A percentile compares a stretch with the other conserved stretches of the same genome.
Evolutionary conservation across 1,140 invertebrate genomes (phyloP).

Genomic region (Meloidogyne exigua): DNA sequence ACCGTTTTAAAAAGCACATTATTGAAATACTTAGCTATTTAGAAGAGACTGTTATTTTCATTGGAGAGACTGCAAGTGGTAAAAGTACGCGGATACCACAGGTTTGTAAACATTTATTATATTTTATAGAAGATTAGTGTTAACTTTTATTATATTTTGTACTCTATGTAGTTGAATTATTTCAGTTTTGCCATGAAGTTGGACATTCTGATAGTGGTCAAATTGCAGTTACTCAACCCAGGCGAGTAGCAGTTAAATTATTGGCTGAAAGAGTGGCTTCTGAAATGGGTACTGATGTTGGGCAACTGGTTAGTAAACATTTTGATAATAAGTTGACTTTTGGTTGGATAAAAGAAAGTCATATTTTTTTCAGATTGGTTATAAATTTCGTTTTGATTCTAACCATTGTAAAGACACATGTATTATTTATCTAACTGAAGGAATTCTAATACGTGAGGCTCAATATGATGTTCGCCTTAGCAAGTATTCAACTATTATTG

Average conservation of each 20-base stretch:
- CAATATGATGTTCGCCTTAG: slow-evolving; percentile 69
- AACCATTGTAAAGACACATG: slow-evolving; percentile 74
- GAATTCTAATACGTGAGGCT: slow-evolving; percentile 86
- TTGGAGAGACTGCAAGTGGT: slow-evolving; percentile 45
- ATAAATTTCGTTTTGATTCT: slow-evolving; percentile 89
- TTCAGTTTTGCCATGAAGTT: slow-evolving; percentile 78
- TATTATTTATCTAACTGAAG: slow-evolving; percentile 85
- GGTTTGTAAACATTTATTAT: slow-evolving; percentile 13
- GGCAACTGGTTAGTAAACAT: slow-evolving; percentile 20
- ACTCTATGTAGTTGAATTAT: background rate
- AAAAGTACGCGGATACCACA: slow-evolving; percentile 66
- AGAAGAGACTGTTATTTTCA: slow-evolving; percentile 22
- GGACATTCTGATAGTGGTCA: slow-evolving; percentile 36
- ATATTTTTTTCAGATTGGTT: slow-evolving; percentile 72
- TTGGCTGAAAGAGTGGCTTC: slow-evolving; percentile 81
- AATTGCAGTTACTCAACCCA: slow-evolving; percentile 87
- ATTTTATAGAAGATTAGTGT: too few species aligned
- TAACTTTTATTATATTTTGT: too few species aligned
- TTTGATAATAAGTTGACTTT: background rate
- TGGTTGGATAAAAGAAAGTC: background rate
- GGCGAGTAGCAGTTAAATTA: slow-evolving; percentile 89
- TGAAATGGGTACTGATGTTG: slow-evolving; percentile 72
- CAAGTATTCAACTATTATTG: slow-evolving; percentile 79
- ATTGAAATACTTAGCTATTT: slow-evolving; percentile 4
- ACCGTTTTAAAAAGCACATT: slow-evolving; percentile 9